phyloP scores from a whole-genome alignment of 2,113 vertebrate genomes.

The Notiomystis cincta region DNA sequence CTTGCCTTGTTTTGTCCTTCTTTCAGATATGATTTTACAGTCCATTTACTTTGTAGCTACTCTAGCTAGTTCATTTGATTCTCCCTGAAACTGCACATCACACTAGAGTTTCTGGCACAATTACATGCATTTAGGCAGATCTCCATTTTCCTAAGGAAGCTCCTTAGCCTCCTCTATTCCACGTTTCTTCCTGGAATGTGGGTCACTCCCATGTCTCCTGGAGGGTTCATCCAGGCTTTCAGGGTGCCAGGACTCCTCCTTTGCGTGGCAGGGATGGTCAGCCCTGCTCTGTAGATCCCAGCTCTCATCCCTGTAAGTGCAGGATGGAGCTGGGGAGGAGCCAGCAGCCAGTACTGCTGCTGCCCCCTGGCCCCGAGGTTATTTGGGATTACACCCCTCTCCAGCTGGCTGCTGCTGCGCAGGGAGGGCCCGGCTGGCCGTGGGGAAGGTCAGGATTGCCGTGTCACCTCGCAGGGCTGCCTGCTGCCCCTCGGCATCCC shows the following conservation, averaged over 20 bases:
- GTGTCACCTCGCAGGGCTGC: neutral
- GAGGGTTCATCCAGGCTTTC: neutral
- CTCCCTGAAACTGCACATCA: neutral
- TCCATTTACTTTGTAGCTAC: conserved; percentile 25
- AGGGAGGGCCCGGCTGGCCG: fast-evolving
- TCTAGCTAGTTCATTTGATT: neutral
- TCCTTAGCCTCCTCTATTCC: neutral
- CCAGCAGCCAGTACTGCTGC: fast-evolving
- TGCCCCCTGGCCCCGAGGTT: neutral
- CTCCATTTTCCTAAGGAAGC: neutral
- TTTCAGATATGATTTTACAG: conserved; percentile 46
- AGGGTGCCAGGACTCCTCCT: neutral
- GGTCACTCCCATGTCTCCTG: neutral
- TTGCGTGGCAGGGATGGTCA: neutral
- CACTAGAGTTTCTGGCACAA: neutral
- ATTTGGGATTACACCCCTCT: neutral
- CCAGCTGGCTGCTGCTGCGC: neutral
- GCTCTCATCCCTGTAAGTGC: neutral
- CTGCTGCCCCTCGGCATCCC: fast-evolving
- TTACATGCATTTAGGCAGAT: neutral
- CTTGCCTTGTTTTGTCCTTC: conserved; percentile 39
- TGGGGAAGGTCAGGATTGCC: neutral
- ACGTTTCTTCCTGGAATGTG: neutral
- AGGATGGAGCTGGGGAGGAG: neutral
- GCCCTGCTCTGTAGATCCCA: neutral